These are phyloP conservation scores for Trisateles emortualis DNA, from an alignment of 2,888 invertebrate genomes.

Conservation along the genomic window DNA sequence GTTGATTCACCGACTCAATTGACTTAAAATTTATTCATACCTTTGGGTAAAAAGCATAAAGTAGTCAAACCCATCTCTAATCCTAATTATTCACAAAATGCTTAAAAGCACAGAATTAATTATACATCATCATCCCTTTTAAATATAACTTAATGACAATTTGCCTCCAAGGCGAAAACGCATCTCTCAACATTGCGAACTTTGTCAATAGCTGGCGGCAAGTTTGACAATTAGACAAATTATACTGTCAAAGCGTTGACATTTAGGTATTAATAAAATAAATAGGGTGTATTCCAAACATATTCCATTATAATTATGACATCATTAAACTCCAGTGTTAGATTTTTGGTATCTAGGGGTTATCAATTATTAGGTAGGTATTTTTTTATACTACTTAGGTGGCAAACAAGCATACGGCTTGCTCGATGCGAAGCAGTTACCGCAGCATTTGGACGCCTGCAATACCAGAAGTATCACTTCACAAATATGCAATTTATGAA, in stretches of 20 bases:
- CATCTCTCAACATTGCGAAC: not conserved
- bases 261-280: constrained; percentile 51
- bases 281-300: too few relatives aligned
- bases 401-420: too few relatives aligned
- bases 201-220: constrained; percentile 46
- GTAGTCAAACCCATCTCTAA: constrained; percentile 21
- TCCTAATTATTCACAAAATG: constrained; percentile 35
- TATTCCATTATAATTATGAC: too few relatives aligned
- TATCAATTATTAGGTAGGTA: too few relatives aligned
- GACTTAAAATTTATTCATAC: not conserved
- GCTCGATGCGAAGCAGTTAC: too few relatives aligned
- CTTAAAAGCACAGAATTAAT: constrained; percentile 46
- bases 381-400: too few relatives aligned
- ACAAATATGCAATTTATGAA: too few relatives aligned
- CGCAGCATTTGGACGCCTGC: too few relatives aligned
- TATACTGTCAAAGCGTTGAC: constrained; percentile 48
- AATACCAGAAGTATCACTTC: too few relatives aligned
- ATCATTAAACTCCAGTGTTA: too few relatives aligned
- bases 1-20: not conserved
- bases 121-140: constrained; percentile 31
- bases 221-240: constrained; percentile 58
- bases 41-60: constrained; percentile 6
- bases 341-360: too few relatives aligned
- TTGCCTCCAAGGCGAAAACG: constrained; percentile 36
- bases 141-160: constrained; percentile 45